phyloP scores from a whole-genome alignment of 2,888 invertebrate species.

The Rhogogaster chlorosoma region DNA sequence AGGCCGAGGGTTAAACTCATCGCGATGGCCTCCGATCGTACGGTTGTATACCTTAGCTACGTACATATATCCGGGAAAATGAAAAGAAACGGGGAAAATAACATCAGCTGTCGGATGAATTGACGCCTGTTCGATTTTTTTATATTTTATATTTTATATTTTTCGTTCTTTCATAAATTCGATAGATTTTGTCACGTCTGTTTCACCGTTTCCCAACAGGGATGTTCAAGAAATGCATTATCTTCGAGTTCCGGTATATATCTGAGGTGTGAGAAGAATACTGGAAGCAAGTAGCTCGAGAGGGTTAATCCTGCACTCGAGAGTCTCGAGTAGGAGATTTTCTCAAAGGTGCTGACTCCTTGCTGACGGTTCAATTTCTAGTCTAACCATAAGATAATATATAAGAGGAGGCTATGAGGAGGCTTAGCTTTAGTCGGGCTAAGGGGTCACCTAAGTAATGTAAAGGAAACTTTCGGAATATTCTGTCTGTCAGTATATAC shows the following conservation, averaged over 20 bases:
- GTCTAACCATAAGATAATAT: constrained; percentile 1
- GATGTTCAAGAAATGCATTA: no score
- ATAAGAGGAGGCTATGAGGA: neutral
- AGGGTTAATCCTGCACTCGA: neutral
- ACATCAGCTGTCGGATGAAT: neutral
- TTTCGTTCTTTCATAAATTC: no score
- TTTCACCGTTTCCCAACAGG: no score
- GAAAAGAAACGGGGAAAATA: neutral
- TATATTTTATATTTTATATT: no score
- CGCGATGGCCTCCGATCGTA: neutral
- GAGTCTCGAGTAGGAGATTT: neutral
- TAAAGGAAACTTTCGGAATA: constrained; percentile 34
- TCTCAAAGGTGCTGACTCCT: neutral
- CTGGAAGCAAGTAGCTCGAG: neutral
- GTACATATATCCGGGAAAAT: neutral
- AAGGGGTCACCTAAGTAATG: constrained; percentile 17
- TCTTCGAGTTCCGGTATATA: neutral
- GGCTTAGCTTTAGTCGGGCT: constrained; percentile 8
- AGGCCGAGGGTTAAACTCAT: constrained; percentile 14
- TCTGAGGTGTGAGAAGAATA: no score
- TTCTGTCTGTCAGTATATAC: neutral
- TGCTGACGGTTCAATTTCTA: constrained; percentile 43
- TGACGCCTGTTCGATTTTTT: no score
- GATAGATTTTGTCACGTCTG: no score
- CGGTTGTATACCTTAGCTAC: neutral